Conservation (phyloP, 2,888 invertebrate genomes). For the Tribolium freemani region DNA sequence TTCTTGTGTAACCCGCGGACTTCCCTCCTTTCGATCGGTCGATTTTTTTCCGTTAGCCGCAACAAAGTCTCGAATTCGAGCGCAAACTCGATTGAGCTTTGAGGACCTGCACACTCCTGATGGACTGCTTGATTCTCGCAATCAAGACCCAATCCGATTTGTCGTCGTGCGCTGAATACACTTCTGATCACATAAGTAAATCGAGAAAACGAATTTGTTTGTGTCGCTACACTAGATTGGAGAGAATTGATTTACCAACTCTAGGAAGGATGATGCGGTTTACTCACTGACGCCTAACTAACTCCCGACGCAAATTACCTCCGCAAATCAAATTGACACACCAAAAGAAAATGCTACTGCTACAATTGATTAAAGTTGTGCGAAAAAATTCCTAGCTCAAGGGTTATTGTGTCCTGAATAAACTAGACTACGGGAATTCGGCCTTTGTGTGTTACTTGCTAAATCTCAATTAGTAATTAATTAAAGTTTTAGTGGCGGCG, state of each 20-base stretch:
- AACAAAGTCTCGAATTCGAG: constrained; percentile 24
- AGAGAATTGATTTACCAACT: constrained; percentile 56
- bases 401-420: neutral
- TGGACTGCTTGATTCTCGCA: constrained; percentile 61
- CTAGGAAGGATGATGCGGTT: constrained; percentile 34
- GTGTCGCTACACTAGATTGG: constrained; percentile 59
- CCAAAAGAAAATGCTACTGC: neutral
- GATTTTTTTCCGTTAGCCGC: constrained; percentile 29
- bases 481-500: neutral
- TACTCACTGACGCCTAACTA: constrained; percentile 37
- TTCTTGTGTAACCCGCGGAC: constrained; percentile 45
- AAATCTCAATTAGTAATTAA: neutral
- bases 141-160: constrained; percentile 63
- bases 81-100: constrained; percentile 30
- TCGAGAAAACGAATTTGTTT: constrained; percentile 64
- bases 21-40: constrained; percentile 38
- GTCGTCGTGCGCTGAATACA: constrained; percentile 60
- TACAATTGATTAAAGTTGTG: too few species aligned
- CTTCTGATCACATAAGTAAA: constrained; percentile 59
- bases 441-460: neutral
- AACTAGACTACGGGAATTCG: neutral
- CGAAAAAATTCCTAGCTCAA: too few species aligned
- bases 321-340: neutral
- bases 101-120: constrained; percentile 42
- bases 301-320: constrained; percentile 29